Conservation (phyloP, 2,797 vertebrate genomes). For the Sebastiscus tertius region DNA sequence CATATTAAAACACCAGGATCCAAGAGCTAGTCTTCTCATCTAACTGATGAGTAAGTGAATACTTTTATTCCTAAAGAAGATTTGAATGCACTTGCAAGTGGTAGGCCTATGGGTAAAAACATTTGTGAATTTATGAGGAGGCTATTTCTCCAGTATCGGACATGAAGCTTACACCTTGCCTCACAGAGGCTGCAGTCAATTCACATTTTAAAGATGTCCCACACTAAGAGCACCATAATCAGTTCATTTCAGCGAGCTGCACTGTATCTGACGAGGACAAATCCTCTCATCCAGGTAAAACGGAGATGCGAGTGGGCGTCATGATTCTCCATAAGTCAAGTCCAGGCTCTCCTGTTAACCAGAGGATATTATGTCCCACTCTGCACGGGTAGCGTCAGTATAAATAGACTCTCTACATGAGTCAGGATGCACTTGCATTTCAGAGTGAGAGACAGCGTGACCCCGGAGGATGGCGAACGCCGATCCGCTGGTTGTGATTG, state of each 20-base stretch:
- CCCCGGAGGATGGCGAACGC: constrained; percentile 15
- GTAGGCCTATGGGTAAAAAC: neutral
- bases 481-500: neutral
- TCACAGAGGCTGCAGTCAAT: neutral
- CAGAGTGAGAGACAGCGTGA: constrained; percentile 44
- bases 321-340: constrained; percentile 13
- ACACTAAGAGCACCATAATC: neutral
- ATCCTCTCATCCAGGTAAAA: constrained; percentile 39
- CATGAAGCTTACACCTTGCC: neutral
- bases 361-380: constrained; percentile 55
- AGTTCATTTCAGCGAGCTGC: constrained; percentile 12
- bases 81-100: neutral
- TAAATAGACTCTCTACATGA: constrained; percentile 55
- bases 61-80: neutral
- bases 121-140: neutral
- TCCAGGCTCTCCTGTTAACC: constrained; percentile 28
- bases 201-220: neutral
- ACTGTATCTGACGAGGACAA: constrained; percentile 21
- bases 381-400: constrained; percentile 20
- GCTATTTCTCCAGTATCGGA: neutral
- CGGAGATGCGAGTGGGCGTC: neutral
- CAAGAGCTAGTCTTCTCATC: neutral
- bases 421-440: constrained; percentile 53
- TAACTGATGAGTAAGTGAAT: neutral
- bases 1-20: too few species aligned